A percentile compares a stretch with the other conserved stretches of the same genome.
Evolutionary conservation across 2,797 vertebrate genomes (phyloP).

Genomic region (Ciconia nigra): DNA sequence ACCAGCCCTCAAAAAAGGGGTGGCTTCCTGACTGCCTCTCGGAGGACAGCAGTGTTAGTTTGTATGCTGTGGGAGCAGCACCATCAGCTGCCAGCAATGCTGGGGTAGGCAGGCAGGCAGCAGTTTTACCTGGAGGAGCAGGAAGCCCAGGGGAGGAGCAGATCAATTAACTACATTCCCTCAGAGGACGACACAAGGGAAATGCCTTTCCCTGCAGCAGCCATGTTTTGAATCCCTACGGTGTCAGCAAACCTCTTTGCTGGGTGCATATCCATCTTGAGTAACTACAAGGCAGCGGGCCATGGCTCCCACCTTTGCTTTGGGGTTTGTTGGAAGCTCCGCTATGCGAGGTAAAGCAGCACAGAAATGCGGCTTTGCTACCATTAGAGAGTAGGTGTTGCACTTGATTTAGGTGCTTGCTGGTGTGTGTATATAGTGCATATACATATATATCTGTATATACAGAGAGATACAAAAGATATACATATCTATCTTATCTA

Average conservation of each 20-base stretch:
- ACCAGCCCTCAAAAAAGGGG: background rate
- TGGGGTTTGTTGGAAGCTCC: background rate
- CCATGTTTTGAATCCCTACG: background rate
- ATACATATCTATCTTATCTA: rapidly evolving
- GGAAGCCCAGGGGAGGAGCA: background rate
- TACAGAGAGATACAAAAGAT: rapidly evolving
- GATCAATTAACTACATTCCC: background rate
- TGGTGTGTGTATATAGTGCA: background rate
- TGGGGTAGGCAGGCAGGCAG: background rate
- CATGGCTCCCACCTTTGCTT: background rate
- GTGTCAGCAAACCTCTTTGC: background rate
- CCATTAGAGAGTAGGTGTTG: background rate
- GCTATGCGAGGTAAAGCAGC: background rate
- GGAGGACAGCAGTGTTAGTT: too few relatives aligned
- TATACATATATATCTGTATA: rapidly evolving
- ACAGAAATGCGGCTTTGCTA: background rate
- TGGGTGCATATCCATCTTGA: rapidly evolving
- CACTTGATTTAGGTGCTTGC: background rate
- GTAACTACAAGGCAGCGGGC: background rate
- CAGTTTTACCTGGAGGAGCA: background rate
- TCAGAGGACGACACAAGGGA: background rate
- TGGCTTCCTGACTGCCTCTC: background rate
- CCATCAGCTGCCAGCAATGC: background rate
- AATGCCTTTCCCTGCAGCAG: background rate
- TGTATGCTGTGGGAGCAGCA: background rate